Conservation (phyloP, 92 coral and sea anemone species). For the Actinernus sp. region DNA sequence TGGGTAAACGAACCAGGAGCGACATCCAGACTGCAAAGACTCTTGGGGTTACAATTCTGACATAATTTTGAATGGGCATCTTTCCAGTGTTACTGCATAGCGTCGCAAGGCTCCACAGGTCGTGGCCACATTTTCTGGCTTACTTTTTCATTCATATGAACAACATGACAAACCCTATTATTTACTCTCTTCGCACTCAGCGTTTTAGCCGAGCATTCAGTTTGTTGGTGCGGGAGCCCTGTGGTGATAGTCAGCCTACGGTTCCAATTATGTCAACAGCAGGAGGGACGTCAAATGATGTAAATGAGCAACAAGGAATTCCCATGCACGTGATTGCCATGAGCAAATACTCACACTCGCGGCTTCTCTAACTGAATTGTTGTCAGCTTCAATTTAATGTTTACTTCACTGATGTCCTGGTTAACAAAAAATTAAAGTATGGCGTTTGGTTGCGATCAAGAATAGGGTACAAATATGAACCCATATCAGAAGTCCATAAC, state of each 20-base stretch:
- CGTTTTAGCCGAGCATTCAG: conserved; percentile 61
- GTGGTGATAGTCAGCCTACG: conserved; percentile 42
- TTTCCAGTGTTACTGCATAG: conserved; percentile 81
- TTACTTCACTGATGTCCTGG: no score
- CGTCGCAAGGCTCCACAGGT: conserved; percentile 74
- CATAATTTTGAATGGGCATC: conserved; percentile 81
- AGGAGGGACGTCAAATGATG: no score
- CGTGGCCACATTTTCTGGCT: conserved; percentile 83
- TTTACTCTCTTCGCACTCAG: conserved; percentile 74
- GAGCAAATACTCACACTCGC: no score
- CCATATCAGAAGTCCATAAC: no score
- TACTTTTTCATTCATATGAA: conserved; percentile 73
- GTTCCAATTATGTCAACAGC: no score
- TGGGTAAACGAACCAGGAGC: conserved; percentile 37
- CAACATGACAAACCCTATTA: conserved; percentile 85
- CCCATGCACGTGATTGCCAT: no score
- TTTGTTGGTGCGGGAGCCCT: conserved; percentile 48
- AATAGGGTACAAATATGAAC: no score
- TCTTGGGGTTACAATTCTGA: conserved; percentile 66
- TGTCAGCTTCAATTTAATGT: no score
- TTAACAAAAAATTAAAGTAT: no score
- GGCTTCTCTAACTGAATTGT: no score
- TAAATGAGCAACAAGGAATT: no score
- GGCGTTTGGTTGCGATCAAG: no score
- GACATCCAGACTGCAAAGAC: conserved; percentile 88